Evolutionary conservation across 2,888 invertebrate species (phyloP), one percentile per base, ranked within the genome.

Genomic region (Lepas anatifera): DNA sequence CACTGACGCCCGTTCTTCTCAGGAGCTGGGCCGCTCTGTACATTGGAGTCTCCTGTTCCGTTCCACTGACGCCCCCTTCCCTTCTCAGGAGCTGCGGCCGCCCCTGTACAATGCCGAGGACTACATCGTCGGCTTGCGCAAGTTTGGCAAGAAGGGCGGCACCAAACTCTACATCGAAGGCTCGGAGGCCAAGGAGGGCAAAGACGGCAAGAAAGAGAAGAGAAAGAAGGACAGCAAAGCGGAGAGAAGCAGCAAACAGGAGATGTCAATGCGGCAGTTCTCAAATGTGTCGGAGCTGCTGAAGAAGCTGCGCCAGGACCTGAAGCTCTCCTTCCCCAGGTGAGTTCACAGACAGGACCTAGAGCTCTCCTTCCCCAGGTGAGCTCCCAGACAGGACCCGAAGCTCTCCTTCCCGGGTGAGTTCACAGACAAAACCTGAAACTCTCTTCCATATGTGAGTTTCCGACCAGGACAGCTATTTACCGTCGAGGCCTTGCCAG

Each of bases 101-200:
- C 93, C 93, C 0, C 88, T 92, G 27, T 93, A 92, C 83, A 93
- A 93, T 78, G 89, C 93, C 0, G 93, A 94, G 79, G 93, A 94
- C 80, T 94, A 93, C 79, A 89, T 88, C 7, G 83, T 86, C 6
- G 89, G 90, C 1, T 80, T 92, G 72, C 87, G 88, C 68, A 32
- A 64, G 27, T 43, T 63, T 46, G 78, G 78, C 67, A 79, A 78
- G 46, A 68, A 29, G 58, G 50, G 29, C 68, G 64, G n/a, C 72
- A 70, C 70, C 70, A 18, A 71, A 69, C 50, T 68, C 71, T n/a
- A 70, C 66, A 66, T 37, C 39, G 66, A 66, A 2, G 41, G 41
- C 11, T n/a, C 39, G 3, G 66, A 41, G 25, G 41, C 16, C 39
- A 66, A 66, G 16, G 39, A 66, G 25, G 39, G 39, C 10, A 48